Percentiles rank a stretch among this genome's conserved stretches.
Conservation (phyloP, 2,113 vertebrate species). For the Pterocles gutturalis region DNA sequence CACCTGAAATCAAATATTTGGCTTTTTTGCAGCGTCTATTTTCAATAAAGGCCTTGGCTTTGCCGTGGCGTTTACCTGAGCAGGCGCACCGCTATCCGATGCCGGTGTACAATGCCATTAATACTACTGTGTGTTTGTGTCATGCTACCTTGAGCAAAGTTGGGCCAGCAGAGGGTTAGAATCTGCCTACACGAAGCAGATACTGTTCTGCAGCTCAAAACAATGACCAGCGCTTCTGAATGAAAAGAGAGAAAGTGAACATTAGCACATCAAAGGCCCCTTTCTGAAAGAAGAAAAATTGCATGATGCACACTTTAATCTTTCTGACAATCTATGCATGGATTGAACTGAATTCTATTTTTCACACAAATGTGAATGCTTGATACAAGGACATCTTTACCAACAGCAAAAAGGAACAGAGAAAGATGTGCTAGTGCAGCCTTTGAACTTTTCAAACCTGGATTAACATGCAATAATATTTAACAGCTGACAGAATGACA, state of each 20-base stretch:
- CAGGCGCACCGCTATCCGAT: conserved; percentile 31
- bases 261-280: conserved; percentile 95
- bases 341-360: conserved; percentile 86
- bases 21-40: conserved; percentile 17
- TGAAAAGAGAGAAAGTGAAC: conserved; percentile 80
- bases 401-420: conserved; percentile 79
- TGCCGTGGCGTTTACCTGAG: conserved; percentile 31
- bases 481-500: conserved; percentile 80
- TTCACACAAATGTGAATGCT: conserved; percentile 89
- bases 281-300: conserved; percentile 82
- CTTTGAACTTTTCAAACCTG: conserved; percentile 89
- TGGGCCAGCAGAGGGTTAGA: conserved; percentile 52
- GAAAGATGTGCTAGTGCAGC: conserved; percentile 38
- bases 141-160: conserved; percentile 63
- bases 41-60: neutral
- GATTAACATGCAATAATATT: conserved; percentile 85
- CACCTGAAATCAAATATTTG: neutral
- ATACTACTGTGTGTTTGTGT: conserved; percentile 46
- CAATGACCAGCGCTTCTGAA: conserved; percentile 84
- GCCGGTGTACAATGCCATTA: neutral
- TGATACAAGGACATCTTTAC: conserved; percentile 83
- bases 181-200: conserved; percentile 56
- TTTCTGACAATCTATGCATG: conserved; percentile 88
- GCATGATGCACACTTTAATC: conserved; percentile 90
- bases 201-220: conserved; percentile 75